Conservation (phyloP, 2,797 vertebrate species). For the Enteromius unitaeniatus region DNA sequence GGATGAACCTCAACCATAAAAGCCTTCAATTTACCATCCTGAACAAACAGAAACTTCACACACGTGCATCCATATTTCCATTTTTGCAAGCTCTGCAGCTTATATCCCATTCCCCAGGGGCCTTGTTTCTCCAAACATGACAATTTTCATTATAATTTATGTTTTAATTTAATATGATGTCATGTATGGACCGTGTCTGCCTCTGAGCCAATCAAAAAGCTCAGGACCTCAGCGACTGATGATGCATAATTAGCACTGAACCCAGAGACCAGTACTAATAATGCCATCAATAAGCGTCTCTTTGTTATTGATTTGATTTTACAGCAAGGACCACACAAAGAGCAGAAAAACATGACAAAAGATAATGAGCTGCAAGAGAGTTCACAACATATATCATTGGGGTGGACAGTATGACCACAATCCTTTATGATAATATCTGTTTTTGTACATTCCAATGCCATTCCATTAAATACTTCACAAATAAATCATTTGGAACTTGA, state of each 20-base stretch:
- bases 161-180: conserved; percentile 82
- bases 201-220: conserved; percentile 64
- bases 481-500: background rate
- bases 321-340: conserved; percentile 56
- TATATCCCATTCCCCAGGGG: conserved; percentile 40
- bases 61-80: conserved; percentile 24
- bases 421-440: conserved; percentile 18
- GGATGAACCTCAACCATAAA: conserved; percentile 24
- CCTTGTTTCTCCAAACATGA: conserved; percentile 64
- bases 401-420: conserved; percentile 19
- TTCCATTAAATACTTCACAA: background rate
- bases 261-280: too few species aligned
- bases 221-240: conserved; percentile 76
- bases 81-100: conserved; percentile 52
- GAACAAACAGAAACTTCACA: conserved; percentile 20
- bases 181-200: conserved; percentile 72
- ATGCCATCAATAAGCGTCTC: conserved; percentile 33
- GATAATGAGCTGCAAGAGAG: conserved; percentile 18
- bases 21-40: background rate
- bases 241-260: conserved; percentile 74
- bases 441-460: conserved; percentile 9
- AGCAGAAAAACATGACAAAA: conserved; percentile 45
- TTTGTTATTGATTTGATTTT: conserved; percentile 66
- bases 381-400: conserved; percentile 4
- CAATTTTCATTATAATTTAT: conserved; percentile 74